Evolutionary conservation across 2,113 vertebrate genomes (phyloP).

Genomic region (Leiothrix lutea): DNA sequence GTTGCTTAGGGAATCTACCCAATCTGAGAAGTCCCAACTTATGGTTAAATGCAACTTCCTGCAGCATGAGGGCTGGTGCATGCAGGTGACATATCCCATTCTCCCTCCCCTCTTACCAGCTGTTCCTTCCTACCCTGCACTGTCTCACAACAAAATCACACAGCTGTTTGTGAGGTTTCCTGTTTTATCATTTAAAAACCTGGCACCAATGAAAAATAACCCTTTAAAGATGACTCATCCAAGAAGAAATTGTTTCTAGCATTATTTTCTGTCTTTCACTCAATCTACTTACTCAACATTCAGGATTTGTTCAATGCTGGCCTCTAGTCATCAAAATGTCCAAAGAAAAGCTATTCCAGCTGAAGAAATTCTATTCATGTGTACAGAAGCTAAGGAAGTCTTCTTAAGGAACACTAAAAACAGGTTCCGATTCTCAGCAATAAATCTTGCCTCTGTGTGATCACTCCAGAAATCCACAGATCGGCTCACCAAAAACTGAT

Average conservation of each 20-base stretch:
- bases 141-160: not conserved
- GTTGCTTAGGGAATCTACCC: not conserved
- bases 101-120: not conserved
- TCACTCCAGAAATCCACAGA: not conserved
- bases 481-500: not conserved
- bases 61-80: not conserved
- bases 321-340: not conserved
- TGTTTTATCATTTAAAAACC: not conserved
- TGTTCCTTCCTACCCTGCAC: not conserved
- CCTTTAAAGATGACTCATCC: not conserved
- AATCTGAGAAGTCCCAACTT: not conserved
- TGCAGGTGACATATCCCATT: no score
- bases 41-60: not conserved
- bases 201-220: not conserved
- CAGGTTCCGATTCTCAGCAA: not conserved
- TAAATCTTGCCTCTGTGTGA: not conserved
- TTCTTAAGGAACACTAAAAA: not conserved
- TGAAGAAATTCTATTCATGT: not conserved
- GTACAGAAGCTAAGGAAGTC: not conserved
- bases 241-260: not conserved
- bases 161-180: not conserved
- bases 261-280: not conserved
- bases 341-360: not conserved
- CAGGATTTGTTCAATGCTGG: not conserved
- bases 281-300: not conserved